Conservation (phyloP, 2,888 invertebrate species). For the Plagiodera versicolora region DNA sequence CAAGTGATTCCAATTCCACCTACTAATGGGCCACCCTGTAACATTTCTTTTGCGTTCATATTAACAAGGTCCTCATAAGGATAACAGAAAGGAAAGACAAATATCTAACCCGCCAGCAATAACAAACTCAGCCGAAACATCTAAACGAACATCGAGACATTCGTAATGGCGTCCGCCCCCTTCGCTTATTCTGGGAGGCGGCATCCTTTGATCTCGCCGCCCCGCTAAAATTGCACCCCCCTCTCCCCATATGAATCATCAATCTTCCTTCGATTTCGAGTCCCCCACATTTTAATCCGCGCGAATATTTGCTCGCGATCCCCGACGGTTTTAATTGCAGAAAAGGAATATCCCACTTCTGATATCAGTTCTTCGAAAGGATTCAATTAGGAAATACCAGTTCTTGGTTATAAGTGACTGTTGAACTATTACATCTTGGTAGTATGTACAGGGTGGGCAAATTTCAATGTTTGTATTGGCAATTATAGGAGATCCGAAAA, state of each 20-base stretch:
- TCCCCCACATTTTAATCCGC: slow-evolving; percentile 12
- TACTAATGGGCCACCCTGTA: no score
- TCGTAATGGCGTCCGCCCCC: slow-evolving; percentile 53
- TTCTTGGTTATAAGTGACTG: no score
- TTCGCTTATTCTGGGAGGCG: slow-evolving; percentile 55
- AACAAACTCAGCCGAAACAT: slow-evolving; percentile 47
- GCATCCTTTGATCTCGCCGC: slow-evolving; percentile 67
- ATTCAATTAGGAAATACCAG: no score
- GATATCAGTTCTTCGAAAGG: no score
- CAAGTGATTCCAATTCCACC: no score
- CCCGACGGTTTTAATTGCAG: not conserved
- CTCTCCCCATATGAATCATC: slow-evolving; percentile 23
- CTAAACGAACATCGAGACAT: slow-evolving; percentile 54
- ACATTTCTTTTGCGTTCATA: slow-evolving; percentile 11
- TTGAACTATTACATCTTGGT: no score
- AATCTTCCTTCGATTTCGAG: not conserved
- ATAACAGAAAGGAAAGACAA: slow-evolving; percentile 15
- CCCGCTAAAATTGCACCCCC: slow-evolving; percentile 36
- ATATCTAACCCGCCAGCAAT: slow-evolving; percentile 25
- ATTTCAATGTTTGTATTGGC: no score
- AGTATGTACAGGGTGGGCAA: no score
- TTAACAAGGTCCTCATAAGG: slow-evolving; percentile 19
- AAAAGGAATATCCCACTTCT: slow-evolving; percentile 24
- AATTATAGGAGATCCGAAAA: no score
- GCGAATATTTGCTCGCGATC: not conserved